Conservation (phyloP, 2,888 invertebrate species). For the Eulithis testata region DNA sequence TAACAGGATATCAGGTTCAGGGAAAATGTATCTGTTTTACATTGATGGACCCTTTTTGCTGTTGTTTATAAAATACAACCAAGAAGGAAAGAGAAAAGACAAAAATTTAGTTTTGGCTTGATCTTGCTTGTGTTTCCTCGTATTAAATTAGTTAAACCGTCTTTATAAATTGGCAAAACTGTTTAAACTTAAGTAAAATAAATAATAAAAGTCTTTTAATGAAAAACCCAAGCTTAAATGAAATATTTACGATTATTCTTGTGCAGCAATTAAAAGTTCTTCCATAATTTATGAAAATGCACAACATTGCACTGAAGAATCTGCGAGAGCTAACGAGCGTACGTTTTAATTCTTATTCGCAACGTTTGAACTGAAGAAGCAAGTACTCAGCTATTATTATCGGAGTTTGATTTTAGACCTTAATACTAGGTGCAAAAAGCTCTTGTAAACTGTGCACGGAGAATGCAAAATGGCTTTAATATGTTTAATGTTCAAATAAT, state of each 20-base stretch:
- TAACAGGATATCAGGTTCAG: conserved; percentile 5
- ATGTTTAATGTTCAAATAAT: no score
- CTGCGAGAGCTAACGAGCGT: background rate
- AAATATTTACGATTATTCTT: background rate
- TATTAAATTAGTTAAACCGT: no score
- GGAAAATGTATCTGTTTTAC: background rate
- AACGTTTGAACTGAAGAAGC: background rate
- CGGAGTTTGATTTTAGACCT: background rate
- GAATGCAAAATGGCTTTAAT: no score
- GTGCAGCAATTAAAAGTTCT: conserved; percentile 3
- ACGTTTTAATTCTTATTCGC: background rate
- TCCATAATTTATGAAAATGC: background rate
- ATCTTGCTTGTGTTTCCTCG: no score
- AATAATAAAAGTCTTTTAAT: background rate
- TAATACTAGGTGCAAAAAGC: background rate
- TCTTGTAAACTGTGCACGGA: no score
- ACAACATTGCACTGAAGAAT: conserved; percentile 4
- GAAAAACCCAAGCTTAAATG: background rate
- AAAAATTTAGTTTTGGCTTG: no score
- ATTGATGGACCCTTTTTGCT: background rate
- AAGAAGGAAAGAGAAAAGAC: background rate
- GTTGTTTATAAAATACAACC: background rate
- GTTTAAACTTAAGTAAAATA: no score
- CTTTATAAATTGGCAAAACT: no score
- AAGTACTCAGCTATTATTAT: background rate